These are phyloP conservation scores for Cygnus buccinator DNA, from an alignment of 2,113 vertebrate species.

Conservation along the genomic window DNA sequence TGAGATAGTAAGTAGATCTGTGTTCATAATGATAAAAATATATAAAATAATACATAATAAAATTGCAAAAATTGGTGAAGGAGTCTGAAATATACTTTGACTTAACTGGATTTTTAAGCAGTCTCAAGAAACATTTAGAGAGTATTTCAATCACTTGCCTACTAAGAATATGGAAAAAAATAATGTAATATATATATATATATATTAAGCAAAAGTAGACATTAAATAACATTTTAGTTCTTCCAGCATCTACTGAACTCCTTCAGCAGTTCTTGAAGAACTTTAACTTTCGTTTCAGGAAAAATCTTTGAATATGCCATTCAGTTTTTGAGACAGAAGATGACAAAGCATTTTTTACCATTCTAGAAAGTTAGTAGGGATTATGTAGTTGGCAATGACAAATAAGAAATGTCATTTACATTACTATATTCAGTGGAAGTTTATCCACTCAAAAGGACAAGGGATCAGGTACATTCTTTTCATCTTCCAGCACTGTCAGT, in stretches of 20 bases:
- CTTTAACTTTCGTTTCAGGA: not conserved
- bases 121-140: not conserved
- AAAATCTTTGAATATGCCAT: not conserved
- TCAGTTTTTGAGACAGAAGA: not conserved
- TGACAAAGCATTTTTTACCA: not conserved
- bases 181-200: not conserved
- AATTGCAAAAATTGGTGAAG: not conserved
- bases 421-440: not conserved
- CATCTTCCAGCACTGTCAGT: not conserved
- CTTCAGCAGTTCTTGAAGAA: not conserved
- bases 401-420: not conserved
- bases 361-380: not conserved
- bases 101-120: not conserved
- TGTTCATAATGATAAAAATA: not conserved
- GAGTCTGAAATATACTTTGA: not conserved
- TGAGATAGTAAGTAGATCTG: not conserved
- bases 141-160: not conserved
- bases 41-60: not conserved
- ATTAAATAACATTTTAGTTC: not conserved
- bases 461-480: not conserved
- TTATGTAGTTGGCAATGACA: rapidly evolving
- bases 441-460: not conserved
- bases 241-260: not conserved
- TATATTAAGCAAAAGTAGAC: not conserved
- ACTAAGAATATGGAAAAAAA: not conserved